phyloP scores from a whole-genome alignment of 2,113 vertebrate species.

The Brachirus orientalis region DNA sequence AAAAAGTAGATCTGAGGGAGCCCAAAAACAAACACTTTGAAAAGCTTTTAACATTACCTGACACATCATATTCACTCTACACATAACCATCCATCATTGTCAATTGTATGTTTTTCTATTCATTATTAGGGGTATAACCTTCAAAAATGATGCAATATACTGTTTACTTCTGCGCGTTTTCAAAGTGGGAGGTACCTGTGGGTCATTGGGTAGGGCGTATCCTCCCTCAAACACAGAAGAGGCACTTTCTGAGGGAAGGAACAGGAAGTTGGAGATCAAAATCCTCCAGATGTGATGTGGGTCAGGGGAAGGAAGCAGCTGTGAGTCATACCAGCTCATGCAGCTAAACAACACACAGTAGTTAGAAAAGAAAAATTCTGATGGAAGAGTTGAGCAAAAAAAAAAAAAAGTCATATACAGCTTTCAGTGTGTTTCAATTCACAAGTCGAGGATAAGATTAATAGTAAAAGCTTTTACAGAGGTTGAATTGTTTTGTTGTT shows the following conservation, averaged over 20 bases:
- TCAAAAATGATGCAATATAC: too few relatives aligned
- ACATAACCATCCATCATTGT: background rate
- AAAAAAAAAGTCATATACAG: background rate
- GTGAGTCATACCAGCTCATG: slow-evolving; percentile 7
- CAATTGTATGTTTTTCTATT: too few relatives aligned
- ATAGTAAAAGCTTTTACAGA: too few relatives aligned
- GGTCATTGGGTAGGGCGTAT: slow-evolving; percentile 10
- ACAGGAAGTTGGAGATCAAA: slow-evolving; percentile 48
- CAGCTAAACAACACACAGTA: slow-evolving; percentile 49
- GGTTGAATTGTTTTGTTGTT: too few relatives aligned
- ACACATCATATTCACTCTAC: background rate
- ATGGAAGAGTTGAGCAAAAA: too few relatives aligned
- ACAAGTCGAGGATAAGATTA: too few relatives aligned
- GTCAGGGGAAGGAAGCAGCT: slow-evolving; percentile 20
- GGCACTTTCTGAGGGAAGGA: slow-evolving; percentile 15
- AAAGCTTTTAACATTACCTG: background rate
- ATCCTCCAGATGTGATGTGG: slow-evolving; percentile 48
- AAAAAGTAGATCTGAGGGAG: slow-evolving; percentile 52
- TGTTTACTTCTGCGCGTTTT: background rate
- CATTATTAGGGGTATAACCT: too few relatives aligned
- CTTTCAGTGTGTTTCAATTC: too few relatives aligned
- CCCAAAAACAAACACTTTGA: background rate
- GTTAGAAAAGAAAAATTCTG: background rate
- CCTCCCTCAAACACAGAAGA: background rate
- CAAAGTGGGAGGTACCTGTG: slow-evolving; percentile 42